Conservation (phyloP, 2,888 invertebrate genomes). For the Lacanobia wlatinum region DNA sequence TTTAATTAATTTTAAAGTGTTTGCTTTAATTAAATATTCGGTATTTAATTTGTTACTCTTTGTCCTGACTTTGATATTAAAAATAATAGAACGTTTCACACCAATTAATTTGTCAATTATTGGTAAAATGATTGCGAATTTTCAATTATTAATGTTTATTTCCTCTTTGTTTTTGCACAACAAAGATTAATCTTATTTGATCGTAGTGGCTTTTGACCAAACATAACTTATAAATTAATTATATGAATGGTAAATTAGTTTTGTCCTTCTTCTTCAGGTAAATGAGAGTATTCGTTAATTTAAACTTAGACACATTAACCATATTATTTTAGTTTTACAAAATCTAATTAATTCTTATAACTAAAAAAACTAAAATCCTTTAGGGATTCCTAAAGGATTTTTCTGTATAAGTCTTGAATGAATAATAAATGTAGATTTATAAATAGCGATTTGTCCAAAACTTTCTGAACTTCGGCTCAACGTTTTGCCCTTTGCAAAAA, state of each 20-base stretch:
- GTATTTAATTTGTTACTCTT: constrained; percentile 2
- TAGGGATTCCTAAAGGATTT: background rate
- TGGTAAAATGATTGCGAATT: constrained; percentile 30
- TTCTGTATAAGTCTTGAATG: too few species aligned
- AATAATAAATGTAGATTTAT: background rate
- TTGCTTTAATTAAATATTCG: background rate
- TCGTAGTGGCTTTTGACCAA: background rate
- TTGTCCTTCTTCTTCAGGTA: too few species aligned
- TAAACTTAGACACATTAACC: too few species aligned
- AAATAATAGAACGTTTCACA: constrained; percentile 5
- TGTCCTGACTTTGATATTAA: constrained; percentile 12
- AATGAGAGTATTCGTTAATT: too few species aligned
- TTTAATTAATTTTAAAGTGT: background rate
- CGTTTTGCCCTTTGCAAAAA: background rate
- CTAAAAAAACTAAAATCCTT: too few species aligned
- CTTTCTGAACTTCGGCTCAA: background rate
- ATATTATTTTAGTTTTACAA: too few species aligned
- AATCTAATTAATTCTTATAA: too few species aligned
- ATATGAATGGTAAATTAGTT: too few species aligned
- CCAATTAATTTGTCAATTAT: constrained; percentile 26
- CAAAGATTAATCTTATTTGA: background rate
- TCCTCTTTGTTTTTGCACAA: background rate
- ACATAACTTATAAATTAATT: too few species aligned
- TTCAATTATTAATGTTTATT: constrained; percentile 3
- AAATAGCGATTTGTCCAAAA: background rate